phyloP scores from a whole-genome alignment of 1,140 invertebrate genomes.

The roundworm (Caenorhabditis elegans) region WBcel235 BX284603.4:733501-734000 shows the following conservation, averaged over 20 bases:
- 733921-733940: conserved; percentile 52
- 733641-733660: conserved; percentile 44
- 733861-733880: conserved; percentile 61
- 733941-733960: background rate
- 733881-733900: conserved; percentile 56
- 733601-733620: conserved; percentile 57
- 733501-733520: background rate
- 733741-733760: conserved; percentile 61
- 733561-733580: background rate
- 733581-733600: conserved; percentile 51
- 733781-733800: conserved; percentile 58
- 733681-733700: conserved; percentile 64
- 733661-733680: conserved; percentile 59
- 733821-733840: conserved; percentile 50
- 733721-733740: conserved; percentile 54
- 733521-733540: background rate
- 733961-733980: conserved; percentile 43
- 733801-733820: conserved; percentile 58
- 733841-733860: conserved; percentile 59
- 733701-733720: conserved; percentile 59
- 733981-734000: conserved; percentile 44
- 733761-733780: conserved; percentile 54
- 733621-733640: conserved; percentile 42
- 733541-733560: background rate
- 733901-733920: conserved; percentile 60